A percentile compares a stretch with the other conserved stretches of the same genome.
Evolutionary conservation across 2,888 invertebrate species (phyloP).

Genomic region (Desoria tigrina): DNA sequence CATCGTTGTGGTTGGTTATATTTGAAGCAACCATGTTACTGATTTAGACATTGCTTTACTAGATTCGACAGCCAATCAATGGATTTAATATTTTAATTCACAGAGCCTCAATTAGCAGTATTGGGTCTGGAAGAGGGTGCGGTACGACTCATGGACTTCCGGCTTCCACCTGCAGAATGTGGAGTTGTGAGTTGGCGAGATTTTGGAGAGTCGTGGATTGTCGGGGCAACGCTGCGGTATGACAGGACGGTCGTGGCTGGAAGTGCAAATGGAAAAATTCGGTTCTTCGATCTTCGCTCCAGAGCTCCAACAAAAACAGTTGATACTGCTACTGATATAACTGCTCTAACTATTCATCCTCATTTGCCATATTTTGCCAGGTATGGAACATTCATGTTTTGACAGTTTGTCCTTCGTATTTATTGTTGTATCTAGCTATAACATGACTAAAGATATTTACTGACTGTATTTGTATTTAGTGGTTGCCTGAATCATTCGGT

Average conservation of each 20-base stretch:
- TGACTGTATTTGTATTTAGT: constrained; percentile 59
- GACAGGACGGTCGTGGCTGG: constrained; percentile 55
- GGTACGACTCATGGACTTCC: constrained; percentile 82
- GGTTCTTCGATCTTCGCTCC: constrained; percentile 61
- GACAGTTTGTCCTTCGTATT: neutral
- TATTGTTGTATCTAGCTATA: neutral
- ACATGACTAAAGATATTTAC: neutral
- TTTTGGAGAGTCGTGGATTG: constrained; percentile 69
- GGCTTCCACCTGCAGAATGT: constrained; percentile 68
- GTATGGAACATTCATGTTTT: constrained; percentile 58
- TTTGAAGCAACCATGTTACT: too few relatives aligned
- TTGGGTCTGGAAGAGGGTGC: constrained; percentile 88
- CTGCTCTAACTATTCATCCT: constrained; percentile 80
- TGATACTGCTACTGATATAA: constrained; percentile 73
- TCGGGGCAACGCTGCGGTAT: constrained; percentile 68
- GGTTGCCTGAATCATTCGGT: constrained; percentile 78
- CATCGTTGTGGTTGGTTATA: constrained; percentile 56
- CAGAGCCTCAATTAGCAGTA: constrained; percentile 64
- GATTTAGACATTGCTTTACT: too few relatives aligned
- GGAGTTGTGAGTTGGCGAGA: constrained; percentile 72
- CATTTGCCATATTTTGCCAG: constrained; percentile 79
- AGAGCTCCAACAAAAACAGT: constrained; percentile 63
- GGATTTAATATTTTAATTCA: constrained; percentile 11
- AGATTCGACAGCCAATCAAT: too few relatives aligned
- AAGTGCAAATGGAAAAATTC: constrained; percentile 47